Evolutionary conservation across 2,113 vertebrate genomes (phyloP).

Genomic region (Cyprinus carpio): DNA sequence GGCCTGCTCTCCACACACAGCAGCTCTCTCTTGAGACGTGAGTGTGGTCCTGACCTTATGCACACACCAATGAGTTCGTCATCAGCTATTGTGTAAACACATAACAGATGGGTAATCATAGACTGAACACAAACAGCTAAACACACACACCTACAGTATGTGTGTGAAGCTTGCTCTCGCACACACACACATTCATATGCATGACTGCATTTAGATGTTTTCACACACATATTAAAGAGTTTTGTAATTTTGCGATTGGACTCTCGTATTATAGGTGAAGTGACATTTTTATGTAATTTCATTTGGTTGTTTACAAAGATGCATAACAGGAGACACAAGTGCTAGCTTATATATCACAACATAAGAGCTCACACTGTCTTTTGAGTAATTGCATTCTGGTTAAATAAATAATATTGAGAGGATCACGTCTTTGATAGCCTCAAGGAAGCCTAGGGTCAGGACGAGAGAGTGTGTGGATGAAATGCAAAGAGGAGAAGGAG

Average conservation of each 20-base stretch:
- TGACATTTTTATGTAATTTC: not conserved
- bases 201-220: conserved; percentile 2
- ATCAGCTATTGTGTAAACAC: conserved; percentile 35
- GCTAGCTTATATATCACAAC: not conserved
- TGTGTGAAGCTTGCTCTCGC: not conserved
- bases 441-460: conserved; percentile 26
- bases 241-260: not conserved
- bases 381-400: conserved; percentile 55
- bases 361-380: not conserved
- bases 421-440: conserved; percentile 29
- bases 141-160: conserved; percentile 2
- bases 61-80: conserved; percentile 24
- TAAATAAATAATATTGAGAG: conserved; percentile 56
- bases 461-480: conserved; percentile 1
- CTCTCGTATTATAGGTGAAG: not conserved
- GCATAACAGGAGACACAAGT: not conserved
- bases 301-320: not conserved
- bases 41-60: conserved; percentile 33
- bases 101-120: conserved; percentile 20
- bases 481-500: not conserved
- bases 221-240: not conserved
- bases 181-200: not conserved
- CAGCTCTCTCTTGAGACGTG: conserved; percentile 12
- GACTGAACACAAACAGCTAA: conserved; percentile 6
- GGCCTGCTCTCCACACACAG: conserved; percentile 25